phyloP scores from a whole-genome alignment of 2,113 vertebrate genomes.

The Pygoscelis antarcticus region DNA sequence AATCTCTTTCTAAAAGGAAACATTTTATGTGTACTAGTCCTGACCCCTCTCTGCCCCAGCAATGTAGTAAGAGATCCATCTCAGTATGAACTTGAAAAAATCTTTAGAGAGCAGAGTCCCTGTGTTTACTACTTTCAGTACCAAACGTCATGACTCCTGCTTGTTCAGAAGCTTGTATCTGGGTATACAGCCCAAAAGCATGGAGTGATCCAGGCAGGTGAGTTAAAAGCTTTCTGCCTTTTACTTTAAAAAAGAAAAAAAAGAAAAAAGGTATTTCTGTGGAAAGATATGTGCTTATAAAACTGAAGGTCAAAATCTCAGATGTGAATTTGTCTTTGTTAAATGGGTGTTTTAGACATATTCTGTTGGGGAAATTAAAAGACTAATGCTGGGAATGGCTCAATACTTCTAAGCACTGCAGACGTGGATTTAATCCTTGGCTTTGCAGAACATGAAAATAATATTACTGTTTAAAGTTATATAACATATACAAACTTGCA shows the following conservation, averaged over 20 bases:
- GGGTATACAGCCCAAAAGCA: not conserved
- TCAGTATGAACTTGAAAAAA: constrained; percentile 34
- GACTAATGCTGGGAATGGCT: not conserved
- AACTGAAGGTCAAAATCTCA: not conserved
- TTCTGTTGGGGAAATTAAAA: not conserved
- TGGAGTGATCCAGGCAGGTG: not conserved
- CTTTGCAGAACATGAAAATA: not conserved
- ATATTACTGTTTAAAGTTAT: not conserved
- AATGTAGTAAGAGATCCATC: not conserved
- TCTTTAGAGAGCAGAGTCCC: constrained; percentile 27
- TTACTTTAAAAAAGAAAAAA: not conserved
- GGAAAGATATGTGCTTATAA: not conserved
- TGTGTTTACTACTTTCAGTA: constrained; percentile 26
- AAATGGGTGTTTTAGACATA: not conserved
- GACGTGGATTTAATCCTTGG: not conserved
- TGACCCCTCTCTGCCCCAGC: not conserved
- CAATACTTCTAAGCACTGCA: not conserved
- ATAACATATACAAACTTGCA: not conserved
- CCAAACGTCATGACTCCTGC: not conserved
- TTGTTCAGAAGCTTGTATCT: not conserved
- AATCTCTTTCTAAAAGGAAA: constrained; percentile 1
- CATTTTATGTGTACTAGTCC: not conserved
- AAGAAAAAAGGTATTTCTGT: not conserved
- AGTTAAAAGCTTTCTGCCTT: not conserved
- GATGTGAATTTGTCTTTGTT: not conserved